phyloP scores from a whole-genome alignment of 2,888 invertebrate genomes.

The Troides helena region DNA sequence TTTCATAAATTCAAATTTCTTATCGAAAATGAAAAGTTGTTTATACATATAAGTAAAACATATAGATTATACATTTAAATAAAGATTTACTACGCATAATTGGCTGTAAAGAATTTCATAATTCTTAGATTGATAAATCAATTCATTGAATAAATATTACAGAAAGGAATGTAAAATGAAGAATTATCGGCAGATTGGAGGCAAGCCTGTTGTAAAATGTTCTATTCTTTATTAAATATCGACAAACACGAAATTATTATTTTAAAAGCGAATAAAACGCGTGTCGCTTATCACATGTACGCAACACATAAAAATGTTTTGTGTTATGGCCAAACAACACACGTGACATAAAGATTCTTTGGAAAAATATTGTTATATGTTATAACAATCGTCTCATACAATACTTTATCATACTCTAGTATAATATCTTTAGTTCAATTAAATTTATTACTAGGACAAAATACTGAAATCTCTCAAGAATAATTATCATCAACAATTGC shows the following conservation, averaged over 20 bases:
- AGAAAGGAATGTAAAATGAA: neutral
- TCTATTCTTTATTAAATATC: too few relatives aligned
- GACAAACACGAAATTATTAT: neutral
- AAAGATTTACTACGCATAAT: too few relatives aligned
- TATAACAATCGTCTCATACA: slow-evolving; percentile 4
- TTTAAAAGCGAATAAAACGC: neutral
- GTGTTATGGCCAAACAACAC: slow-evolving; percentile 11
- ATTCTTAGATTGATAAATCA: neutral
- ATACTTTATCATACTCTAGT: neutral
- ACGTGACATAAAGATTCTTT: slow-evolving; percentile 11
- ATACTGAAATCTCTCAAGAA: neutral
- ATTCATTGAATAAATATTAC: neutral
- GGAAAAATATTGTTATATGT: neutral
- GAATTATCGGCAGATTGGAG: too few relatives aligned
- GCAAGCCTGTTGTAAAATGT: too few relatives aligned
- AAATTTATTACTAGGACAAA: too few relatives aligned
- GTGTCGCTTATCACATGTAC: slow-evolving; percentile 13
- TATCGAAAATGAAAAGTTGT: too few relatives aligned
- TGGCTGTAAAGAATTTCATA: too few relatives aligned
- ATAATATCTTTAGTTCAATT: neutral
- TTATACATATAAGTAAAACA: neutral
- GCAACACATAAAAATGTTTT: slow-evolving; percentile 9
- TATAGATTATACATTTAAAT: too few relatives aligned
- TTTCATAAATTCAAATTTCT: too few relatives aligned
- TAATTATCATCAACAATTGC: neutral